Conservation (phyloP, 2,113 vertebrate genomes). For the Aleadryas rufinucha region DNA sequence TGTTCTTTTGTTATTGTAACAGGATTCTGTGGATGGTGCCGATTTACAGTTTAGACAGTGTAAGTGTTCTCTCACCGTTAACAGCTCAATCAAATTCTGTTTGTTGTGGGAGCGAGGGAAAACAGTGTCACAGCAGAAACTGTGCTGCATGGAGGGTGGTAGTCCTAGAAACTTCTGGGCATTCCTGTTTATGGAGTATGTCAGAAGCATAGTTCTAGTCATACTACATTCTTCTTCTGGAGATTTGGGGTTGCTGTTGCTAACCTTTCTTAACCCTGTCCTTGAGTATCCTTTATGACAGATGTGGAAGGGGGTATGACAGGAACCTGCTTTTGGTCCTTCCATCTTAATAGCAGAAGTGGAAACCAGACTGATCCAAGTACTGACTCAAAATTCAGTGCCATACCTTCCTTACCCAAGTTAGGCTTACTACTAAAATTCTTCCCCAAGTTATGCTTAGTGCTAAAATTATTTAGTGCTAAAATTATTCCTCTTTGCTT, state of each 20-base stretch:
- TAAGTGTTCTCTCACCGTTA: conserved; percentile 77
- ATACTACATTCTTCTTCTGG: neutral
- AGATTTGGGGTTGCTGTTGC: neutral
- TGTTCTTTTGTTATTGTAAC: conserved; percentile 50
- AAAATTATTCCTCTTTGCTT: neutral
- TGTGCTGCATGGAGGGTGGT: neutral
- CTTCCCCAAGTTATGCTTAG: neutral
- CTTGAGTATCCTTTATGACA: neutral
- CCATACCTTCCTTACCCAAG: neutral
- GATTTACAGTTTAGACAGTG: conserved; percentile 98
- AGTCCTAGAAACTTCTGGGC: neutral
- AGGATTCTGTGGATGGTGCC: conserved; percentile 99
- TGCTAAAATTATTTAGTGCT: neutral
- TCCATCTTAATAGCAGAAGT: neutral
- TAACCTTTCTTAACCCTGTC: neutral
- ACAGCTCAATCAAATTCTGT: neutral
- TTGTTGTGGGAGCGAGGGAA: neutral
- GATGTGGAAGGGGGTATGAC: neutral
- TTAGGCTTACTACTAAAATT: neutral
- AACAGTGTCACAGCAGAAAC: neutral
- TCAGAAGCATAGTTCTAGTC: neutral
- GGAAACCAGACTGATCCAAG: neutral
- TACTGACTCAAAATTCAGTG: neutral
- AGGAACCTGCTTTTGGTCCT: neutral
- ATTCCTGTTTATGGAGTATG: neutral